Evolutionary conservation across 2,797 vertebrate genomes (phyloP).

Genomic region (Telmatherina bonti): DNA sequence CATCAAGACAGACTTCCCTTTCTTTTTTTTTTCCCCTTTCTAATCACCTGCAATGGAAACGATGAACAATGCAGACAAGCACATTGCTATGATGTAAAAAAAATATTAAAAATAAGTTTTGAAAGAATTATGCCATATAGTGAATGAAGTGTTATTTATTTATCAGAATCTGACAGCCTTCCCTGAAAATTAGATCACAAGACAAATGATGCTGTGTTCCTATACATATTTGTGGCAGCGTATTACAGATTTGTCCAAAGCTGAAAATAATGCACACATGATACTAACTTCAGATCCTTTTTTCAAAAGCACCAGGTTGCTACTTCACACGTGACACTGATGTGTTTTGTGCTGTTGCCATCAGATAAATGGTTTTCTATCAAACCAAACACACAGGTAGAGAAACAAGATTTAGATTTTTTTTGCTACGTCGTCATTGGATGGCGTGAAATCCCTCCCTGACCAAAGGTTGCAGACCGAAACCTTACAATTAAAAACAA

Average conservation of each 20-base stretch:
- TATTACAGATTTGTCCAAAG: neutral
- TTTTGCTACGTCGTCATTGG: neutral
- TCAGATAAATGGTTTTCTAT: neutral
- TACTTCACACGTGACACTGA: neutral
- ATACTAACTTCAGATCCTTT: neutral
- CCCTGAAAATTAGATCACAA: neutral
- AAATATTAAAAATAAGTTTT: neutral
- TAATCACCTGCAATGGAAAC: neutral
- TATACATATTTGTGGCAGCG: slow-evolving; percentile 11
- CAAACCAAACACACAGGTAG: neutral
- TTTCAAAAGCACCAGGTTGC: neutral
- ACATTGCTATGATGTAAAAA: neutral
- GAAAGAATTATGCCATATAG: neutral
- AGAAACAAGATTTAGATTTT: neutral
- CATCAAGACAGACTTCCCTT: too few relatives aligned
- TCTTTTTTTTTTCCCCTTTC: neutral
- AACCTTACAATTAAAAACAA: neutral
- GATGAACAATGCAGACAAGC: neutral
- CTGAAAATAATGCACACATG: neutral
- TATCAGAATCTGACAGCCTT: neutral
- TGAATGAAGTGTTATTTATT: neutral
- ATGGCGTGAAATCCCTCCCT: neutral
- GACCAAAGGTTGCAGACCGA: slow-evolving; percentile 4
- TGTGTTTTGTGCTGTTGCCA: neutral
- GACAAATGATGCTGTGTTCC: neutral